A percentile compares a stretch with the other conserved stretches of the same genome.
These are phyloP conservation scores for Cheirogaleus medius DNA, from an alignment of 2,113 vertebrate species.

Conservation along the genomic window DNA sequence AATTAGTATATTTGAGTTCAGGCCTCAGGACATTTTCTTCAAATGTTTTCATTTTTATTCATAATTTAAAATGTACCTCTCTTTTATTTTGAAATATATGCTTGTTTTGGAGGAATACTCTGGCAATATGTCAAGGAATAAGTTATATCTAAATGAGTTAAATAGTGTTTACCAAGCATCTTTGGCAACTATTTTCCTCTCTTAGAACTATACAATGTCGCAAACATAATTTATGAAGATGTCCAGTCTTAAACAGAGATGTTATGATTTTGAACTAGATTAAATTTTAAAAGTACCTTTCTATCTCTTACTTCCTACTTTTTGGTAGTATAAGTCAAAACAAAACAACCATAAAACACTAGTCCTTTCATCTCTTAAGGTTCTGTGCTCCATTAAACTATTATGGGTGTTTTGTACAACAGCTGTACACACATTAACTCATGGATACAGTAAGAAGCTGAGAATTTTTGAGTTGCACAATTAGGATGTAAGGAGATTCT, in stretches of 20 bases:
- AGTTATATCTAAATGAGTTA: constrained; percentile 60
- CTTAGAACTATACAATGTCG: constrained; percentile 9
- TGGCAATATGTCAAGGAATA: constrained; percentile 34
- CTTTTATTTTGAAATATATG: constrained; percentile 53
- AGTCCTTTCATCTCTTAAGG: constrained; percentile 7
- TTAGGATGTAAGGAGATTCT: not conserved
- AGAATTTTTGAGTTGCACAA: not conserved
- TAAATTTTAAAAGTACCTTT: constrained; percentile 18
- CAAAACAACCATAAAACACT: constrained; percentile 8
- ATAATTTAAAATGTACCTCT: constrained; percentile 54
- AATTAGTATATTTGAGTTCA: constrained; percentile 58
- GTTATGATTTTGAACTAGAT: not conserved
- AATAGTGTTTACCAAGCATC: constrained; percentile 32
- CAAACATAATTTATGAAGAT: constrained; percentile 9
- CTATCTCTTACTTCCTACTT: not conserved
- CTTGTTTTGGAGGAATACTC: constrained; percentile 52
- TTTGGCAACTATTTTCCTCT: constrained; percentile 36
- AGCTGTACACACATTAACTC: not conserved
- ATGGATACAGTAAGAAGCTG: not conserved
- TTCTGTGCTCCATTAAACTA: not conserved
- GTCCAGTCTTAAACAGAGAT: constrained; percentile 38
- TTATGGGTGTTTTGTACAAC: not conserved
- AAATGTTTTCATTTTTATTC: constrained; percentile 65
- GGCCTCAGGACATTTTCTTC: constrained; percentile 27
- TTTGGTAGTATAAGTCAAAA: constrained; percentile 35